These are phyloP conservation scores for Netelia inedita DNA, from an alignment of 2,888 invertebrate genomes.

Conservation along the genomic window DNA sequence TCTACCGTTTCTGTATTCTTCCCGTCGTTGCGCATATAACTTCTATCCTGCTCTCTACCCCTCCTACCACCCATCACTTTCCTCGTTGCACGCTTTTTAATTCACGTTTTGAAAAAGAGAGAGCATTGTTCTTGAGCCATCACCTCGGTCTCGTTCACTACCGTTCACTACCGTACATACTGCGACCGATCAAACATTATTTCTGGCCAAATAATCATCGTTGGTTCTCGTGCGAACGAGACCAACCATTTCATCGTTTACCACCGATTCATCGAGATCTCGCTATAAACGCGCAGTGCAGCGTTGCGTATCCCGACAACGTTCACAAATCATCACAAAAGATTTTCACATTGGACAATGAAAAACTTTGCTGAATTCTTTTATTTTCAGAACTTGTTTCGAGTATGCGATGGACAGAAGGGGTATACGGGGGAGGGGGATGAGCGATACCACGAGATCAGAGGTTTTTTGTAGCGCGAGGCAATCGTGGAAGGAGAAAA, in stretches of 20 bases:
- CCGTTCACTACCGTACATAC: neutral
- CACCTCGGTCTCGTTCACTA: constrained; percentile 49
- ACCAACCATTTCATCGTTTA: neutral
- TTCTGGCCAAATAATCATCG: constrained; percentile 32
- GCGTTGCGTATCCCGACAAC: too few relatives aligned
- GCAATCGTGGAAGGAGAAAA: neutral
- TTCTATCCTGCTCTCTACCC: constrained; percentile 45
- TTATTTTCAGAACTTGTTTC: constrained; percentile 36
- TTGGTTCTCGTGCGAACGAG: constrained; percentile 37
- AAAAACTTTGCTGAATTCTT: constrained; percentile 32
- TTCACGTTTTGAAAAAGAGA: constrained; percentile 75
- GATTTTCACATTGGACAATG: neutral
- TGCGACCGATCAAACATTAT: constrained; percentile 11
- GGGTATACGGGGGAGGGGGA: too few relatives aligned
- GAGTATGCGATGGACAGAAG: too few relatives aligned
- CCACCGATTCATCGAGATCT: too few relatives aligned
- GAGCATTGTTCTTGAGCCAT: constrained; percentile 73
- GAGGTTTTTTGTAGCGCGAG: too few relatives aligned
- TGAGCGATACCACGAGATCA: too few relatives aligned
- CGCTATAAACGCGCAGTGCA: too few relatives aligned
- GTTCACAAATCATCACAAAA: too few relatives aligned
- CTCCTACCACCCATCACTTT: constrained; percentile 63
- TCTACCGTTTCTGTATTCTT: constrained; percentile 51
- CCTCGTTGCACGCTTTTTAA: constrained; percentile 58
- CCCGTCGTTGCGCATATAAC: constrained; percentile 17